Evolutionary conservation across 2,888 invertebrate species (phyloP).

Genomic region (Octonoba sinensis): DNA sequence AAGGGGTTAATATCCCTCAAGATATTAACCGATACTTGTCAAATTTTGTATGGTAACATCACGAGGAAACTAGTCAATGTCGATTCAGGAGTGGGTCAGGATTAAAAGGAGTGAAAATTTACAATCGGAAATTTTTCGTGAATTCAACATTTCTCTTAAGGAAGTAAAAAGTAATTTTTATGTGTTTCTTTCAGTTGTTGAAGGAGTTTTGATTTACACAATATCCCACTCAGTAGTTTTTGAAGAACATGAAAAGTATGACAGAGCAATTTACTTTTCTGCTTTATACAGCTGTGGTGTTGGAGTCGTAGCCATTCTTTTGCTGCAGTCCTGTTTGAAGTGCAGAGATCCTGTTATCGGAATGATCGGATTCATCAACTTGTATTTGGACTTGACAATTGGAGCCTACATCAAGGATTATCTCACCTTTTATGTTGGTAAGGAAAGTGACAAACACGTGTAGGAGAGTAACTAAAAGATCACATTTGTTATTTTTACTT

Average conservation of each 20-base stretch:
- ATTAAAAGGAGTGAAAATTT: no score
- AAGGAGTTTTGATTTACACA: neutral
- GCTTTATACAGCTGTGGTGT: neutral
- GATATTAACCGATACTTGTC: no score
- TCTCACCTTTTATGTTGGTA: slow-evolving; percentile 1
- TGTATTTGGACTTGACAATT: neutral
- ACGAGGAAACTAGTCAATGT: no score
- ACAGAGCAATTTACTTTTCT: neutral
- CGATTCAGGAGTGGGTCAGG: no score
- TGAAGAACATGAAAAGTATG: neutral
- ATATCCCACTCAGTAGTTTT: neutral
- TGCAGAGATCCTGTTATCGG: slow-evolving; percentile 4
- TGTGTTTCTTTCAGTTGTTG: neutral
- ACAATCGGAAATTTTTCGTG: no score
- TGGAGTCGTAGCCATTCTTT: neutral
- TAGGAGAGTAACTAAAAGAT: neutral
- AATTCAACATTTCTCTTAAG: no score
- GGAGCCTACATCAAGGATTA: neutral
- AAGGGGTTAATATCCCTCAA: no score
- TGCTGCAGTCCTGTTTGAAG: neutral
- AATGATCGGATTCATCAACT: slow-evolving; percentile 2
- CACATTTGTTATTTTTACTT: no score
- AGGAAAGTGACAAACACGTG: neutral
- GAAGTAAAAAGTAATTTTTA: no score
- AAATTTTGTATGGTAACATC: no score